Percentiles rank a stretch among this genome's conserved stretches.
phyloP scores from a whole-genome alignment of 2,797 vertebrate species.

The Hydrolagus colliei region DNA sequence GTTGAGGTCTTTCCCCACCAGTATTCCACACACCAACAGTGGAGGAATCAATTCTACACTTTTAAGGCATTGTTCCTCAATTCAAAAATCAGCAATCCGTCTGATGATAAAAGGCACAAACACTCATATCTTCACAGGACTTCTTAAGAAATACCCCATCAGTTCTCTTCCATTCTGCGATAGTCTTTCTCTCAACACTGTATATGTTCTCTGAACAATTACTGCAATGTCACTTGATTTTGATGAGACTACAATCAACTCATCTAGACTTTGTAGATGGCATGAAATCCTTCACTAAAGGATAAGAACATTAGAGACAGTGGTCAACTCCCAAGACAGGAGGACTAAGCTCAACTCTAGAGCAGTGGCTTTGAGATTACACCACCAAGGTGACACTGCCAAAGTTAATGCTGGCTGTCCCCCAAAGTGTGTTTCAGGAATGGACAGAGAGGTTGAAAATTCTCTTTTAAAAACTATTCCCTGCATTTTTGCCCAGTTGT shows the following conservation, averaged over 20 bases:
- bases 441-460: constrained; percentile 38
- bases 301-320: constrained; percentile 29
- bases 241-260: constrained; percentile 29
- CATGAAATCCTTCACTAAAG: constrained; percentile 26
- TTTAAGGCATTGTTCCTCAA: constrained; percentile 89
- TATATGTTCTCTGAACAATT: constrained; percentile 29
- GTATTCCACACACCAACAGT: constrained; percentile 55
- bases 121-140: constrained; percentile 63
- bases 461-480: constrained; percentile 23
- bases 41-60: constrained; percentile 48
- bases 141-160: constrained; percentile 36
- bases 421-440: constrained; percentile 40
- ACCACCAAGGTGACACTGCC: constrained; percentile 32
- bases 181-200: constrained; percentile 30
- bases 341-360: constrained; percentile 27
- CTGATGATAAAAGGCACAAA: constrained; percentile 82
- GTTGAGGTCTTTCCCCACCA: constrained; percentile 51
- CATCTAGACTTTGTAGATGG: constrained; percentile 26
- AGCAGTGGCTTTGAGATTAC: constrained; percentile 28
- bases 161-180: constrained; percentile 24
- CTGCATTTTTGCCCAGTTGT: constrained; percentile 43
- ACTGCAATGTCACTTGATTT: constrained; percentile 26
- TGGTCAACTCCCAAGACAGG: constrained; percentile 29
- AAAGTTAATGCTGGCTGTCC: constrained; percentile 32
- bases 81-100: constrained; percentile 68